A percentile compares a stretch with the other conserved stretches of the same genome.
Conservation (phyloP, 2,797 vertebrate species). For the Eurystomus glaucurus region DNA sequence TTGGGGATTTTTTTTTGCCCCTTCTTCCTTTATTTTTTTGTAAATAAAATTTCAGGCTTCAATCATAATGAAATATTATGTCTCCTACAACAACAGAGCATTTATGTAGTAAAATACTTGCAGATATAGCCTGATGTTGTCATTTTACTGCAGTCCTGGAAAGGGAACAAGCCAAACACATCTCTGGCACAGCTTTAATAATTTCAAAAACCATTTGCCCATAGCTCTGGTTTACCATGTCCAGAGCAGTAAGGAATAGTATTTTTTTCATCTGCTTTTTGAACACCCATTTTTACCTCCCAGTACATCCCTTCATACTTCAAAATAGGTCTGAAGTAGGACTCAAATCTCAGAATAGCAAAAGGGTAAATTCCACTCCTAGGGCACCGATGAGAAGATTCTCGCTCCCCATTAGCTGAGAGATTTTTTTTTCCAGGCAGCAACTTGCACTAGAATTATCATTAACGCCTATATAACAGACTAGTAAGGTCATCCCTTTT, state of each 20-base stretch:
- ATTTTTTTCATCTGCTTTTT: conserved; percentile 2
- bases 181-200: not conserved
- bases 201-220: not conserved
- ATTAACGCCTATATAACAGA: not conserved
- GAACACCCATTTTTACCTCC: not conserved
- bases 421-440: not conserved
- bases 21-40: not conserved
- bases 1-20: not conserved
- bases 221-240: not conserved
- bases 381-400: not conserved
- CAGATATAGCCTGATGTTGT: conserved; percentile 4
- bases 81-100: not conserved
- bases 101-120: not conserved
- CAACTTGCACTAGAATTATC: not conserved
- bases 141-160: conserved; percentile 26
- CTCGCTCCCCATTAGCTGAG: not conserved
- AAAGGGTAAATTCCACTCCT: conserved; percentile 17
- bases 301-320: not conserved
- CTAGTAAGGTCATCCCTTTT: conserved; percentile 8
- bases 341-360: not conserved
- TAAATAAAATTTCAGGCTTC: not conserved
- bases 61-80: not conserved
- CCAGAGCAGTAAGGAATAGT: not conserved
- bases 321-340: not conserved
- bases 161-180: conserved; percentile 9